Evolutionary conservation across 2,113 vertebrate genomes (phyloP).

Genomic region (Channa argus): DNA sequence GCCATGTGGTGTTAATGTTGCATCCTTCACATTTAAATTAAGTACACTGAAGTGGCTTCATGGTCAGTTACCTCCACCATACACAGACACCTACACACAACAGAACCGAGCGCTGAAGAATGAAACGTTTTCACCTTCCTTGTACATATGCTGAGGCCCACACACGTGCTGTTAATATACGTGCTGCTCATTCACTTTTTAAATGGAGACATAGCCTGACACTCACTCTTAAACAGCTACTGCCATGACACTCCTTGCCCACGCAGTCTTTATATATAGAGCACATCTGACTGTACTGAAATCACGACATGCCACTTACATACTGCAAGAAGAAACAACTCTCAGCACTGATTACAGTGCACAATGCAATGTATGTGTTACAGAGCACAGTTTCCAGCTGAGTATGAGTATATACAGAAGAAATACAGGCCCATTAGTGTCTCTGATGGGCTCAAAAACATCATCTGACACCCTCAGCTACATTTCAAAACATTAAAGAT

Average conservation of each 20-base stretch:
- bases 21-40: conserved; percentile 55
- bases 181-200: background rate
- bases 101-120: background rate
- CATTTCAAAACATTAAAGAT: too few relatives aligned
- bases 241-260: conserved; percentile 47
- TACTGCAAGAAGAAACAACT: conserved; percentile 13
- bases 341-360: background rate
- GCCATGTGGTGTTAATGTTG: conserved; percentile 27
- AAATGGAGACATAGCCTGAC: conserved; percentile 12
- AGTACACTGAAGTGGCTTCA: conserved; percentile 35
- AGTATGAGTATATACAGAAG: background rate
- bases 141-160: conserved; percentile 35
- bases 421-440: background rate
- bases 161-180: conserved; percentile 28
- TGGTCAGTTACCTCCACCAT: conserved; percentile 40
- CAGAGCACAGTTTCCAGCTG: background rate
- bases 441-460: background rate
- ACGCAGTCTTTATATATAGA: conserved; percentile 53
- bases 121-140: conserved; percentile 26
- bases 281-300: conserved; percentile 24
- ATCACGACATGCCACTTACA: conserved; percentile 17
- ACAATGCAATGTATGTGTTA: conserved; percentile 18
- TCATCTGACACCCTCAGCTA: too few relatives aligned
- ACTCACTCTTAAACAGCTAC: conserved; percentile 30
- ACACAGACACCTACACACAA: conserved; percentile 34